Evolutionary conservation across 2,888 invertebrate species (phyloP), one percentile per base, ranked within the genome.

Genomic region (Folsomia manolachei): DNA sequence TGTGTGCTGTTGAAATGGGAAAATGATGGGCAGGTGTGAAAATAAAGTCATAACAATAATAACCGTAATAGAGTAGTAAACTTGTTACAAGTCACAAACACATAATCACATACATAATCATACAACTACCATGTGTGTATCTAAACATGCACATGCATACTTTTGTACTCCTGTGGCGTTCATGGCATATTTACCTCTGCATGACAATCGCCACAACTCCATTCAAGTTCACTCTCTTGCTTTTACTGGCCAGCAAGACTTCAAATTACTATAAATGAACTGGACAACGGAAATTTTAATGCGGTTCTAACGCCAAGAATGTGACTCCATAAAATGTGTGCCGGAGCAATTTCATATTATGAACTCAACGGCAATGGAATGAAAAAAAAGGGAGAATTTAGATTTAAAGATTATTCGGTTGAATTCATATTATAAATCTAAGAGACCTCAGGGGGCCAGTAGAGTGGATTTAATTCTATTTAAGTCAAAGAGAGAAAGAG

Each of bases 11-110:
- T 21, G 21, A 71, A 65, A 69, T 52, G 70, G 26, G 56, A 51
- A 70, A 60, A 68, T 71, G 72, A 72, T 75, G 60, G 76, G 72
- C 76, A 76, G 76, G 76, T 76, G 76, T 76, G 76, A 74, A 72
- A 74, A 72, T 76, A 69, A 72, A 74, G 76, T 74, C 74, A 76
- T 74, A 76, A 76, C 76, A 76, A 76, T 74, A 75, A 76, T 74
- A 71, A 72, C 53, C 61, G 66, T 71, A 71, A 71, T 71, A 63
- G 71, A 71, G 71, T 53, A 71, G 71, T 65, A 27, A 66, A 66
- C 52, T 66, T 21, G 65, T 21, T 9, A 39, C 51, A 51, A 11
- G 51, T 51, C 51, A 9, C 9, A 51, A 9, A 11, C 56, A 56
- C 56, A 21, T 18, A 11, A 21, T n/a, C 19, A 56, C 56, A n/a